Conservation (phyloP, 2,888 invertebrate species). For the Neoitamus cyanurus region DNA sequence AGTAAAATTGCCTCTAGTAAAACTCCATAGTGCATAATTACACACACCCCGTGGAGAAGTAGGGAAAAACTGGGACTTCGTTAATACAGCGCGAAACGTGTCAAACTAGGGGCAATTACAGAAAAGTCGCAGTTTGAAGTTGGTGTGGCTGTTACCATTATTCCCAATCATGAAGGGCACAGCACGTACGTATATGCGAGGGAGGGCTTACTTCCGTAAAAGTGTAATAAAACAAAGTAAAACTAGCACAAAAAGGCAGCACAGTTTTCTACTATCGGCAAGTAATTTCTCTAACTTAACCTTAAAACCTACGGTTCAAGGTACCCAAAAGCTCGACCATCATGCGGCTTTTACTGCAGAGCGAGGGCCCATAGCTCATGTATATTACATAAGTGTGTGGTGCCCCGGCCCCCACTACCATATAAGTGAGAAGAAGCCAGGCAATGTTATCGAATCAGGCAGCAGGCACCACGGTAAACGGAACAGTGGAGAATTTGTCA, state of each 20-base stretch:
- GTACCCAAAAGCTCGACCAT: slow-evolving; percentile 32
- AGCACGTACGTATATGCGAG: neutral
- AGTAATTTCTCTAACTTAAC: slow-evolving; percentile 30
- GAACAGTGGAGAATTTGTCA: neutral
- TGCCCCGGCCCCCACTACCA: neutral
- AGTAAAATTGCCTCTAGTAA: neutral
- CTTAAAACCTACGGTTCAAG: slow-evolving; percentile 43
- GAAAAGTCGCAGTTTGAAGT: neutral
- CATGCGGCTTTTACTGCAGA: slow-evolving; percentile 49
- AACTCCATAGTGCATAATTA: neutral
- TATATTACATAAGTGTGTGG: slow-evolving; percentile 38
- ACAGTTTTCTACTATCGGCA: neutral
- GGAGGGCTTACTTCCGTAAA: neutral
- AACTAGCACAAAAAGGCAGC: neutral
- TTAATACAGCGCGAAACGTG: neutral
- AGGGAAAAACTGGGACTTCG: neutral
- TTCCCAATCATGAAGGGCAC: neutral
- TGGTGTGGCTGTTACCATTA: neutral
- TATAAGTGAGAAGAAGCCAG: slow-evolving; percentile 14
- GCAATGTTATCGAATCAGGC: neutral
- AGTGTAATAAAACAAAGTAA: neutral
- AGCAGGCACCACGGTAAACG: neutral
- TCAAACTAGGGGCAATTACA: neutral
- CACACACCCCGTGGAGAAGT: neutral
- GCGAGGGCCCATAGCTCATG: neutral